Percentiles rank a stretch among this genome's conserved stretches.
phyloP scores from a whole-genome alignment of 2,113 vertebrate genomes.

The Stercorarius parasiticus region DNA sequence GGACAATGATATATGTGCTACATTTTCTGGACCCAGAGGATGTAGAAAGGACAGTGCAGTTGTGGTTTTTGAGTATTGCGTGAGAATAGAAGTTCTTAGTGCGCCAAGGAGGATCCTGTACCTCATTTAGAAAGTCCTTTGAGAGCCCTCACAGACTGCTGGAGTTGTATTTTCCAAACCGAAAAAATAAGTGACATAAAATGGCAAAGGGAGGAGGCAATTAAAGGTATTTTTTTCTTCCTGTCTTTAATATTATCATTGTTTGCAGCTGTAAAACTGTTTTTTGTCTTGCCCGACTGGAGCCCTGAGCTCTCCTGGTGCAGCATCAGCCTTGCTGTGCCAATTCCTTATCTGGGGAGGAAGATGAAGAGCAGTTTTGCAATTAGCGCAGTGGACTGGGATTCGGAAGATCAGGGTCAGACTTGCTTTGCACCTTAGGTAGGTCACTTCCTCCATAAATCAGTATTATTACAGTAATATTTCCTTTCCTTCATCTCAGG shows the following conservation, averaged over 20 bases:
- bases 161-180: neutral
- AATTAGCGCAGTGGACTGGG: neutral
- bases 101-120: neutral
- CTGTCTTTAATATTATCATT: neutral
- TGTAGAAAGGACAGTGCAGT: neutral
- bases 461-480: slow-evolving; percentile 50
- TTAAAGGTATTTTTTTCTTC: neutral
- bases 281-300: neutral
- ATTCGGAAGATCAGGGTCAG: neutral
- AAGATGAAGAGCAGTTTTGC: neutral
- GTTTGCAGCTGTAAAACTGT: neutral
- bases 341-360: neutral
- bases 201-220: neutral
- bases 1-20: neutral
- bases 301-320: neutral
- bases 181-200: neutral
- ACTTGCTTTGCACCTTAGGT: slow-evolving; percentile 15
- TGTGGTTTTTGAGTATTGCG: neutral
- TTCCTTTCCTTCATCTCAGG: slow-evolving; percentile 29
- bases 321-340: neutral
- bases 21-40: neutral
- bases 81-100: neutral
- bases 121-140: neutral
- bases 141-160: neutral
- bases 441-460: slow-evolving; percentile 47